Conservation (phyloP, 2,797 vertebrate species). For the Oreortyx pictus region DNA sequence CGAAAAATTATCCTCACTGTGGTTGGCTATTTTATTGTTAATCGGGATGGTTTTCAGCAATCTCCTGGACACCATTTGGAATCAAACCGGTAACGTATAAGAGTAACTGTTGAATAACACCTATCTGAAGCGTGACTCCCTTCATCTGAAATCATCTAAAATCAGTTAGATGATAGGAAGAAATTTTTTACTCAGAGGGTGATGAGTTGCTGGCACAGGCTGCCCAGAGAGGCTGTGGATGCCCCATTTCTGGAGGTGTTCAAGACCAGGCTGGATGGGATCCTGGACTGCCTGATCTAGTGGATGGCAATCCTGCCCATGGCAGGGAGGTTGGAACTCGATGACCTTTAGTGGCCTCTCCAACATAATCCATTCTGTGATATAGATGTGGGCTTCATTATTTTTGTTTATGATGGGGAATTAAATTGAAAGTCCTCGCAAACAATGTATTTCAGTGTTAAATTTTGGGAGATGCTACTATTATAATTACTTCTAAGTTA, state of each 20-base stretch:
- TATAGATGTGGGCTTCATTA: neutral
- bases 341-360: too few relatives aligned
- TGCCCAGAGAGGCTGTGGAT: too few relatives aligned
- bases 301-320: too few relatives aligned
- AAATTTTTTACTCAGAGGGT: too few relatives aligned
- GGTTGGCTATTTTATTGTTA: constrained; percentile 73
- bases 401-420: neutral
- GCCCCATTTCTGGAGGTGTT: too few relatives aligned
- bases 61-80: constrained; percentile 50
- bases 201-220: too few relatives aligned
- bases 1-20: constrained; percentile 87
- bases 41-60: constrained; percentile 64
- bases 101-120: neutral
- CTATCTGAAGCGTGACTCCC: neutral
- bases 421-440: neutral
- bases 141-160: neutral
- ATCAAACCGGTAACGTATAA: constrained; percentile 79
- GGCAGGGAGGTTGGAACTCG: too few relatives aligned
- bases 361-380: too few relatives aligned
- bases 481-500: neutral
- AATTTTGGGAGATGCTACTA: neutral
- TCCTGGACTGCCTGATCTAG: too few relatives aligned
- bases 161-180: neutral
- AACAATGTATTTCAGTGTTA: neutral
- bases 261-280: too few relatives aligned